Conservation (phyloP, 64 coral and sea anemone species). For the Exaiptasia diaphana region DNA sequence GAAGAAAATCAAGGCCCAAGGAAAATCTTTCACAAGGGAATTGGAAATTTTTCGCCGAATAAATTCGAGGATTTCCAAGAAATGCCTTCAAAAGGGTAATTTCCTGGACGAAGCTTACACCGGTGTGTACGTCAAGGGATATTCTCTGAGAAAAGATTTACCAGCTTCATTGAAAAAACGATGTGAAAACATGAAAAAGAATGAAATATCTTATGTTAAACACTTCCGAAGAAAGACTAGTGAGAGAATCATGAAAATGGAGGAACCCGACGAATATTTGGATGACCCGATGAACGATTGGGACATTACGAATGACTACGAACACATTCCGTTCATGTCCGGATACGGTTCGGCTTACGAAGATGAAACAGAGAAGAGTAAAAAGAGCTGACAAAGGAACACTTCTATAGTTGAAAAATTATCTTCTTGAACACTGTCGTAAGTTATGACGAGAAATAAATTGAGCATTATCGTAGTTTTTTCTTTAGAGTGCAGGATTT, state of each 20-base stretch:
- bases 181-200: conserved; percentile 78
- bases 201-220: conserved; percentile 86
- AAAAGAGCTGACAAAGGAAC: neutral
- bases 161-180: conserved; percentile 13
- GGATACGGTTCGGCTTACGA: neutral
- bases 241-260: conserved; percentile 11
- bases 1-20: conserved; percentile 56
- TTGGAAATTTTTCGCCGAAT: conserved; percentile 56
- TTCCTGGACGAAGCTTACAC: conserved; percentile 76
- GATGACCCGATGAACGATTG: conserved; percentile 85
- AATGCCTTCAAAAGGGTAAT: conserved; percentile 54
- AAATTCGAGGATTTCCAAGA: conserved; percentile 44
- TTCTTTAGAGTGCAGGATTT: neutral
- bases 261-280: conserved; percentile 79
- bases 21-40: conserved; percentile 64
- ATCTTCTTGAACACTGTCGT: too few relatives aligned
- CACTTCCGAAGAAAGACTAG: conserved; percentile 56
- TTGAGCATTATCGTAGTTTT: neutral
- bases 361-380: neutral
- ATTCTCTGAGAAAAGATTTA: conserved; percentile 46
- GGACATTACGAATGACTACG: conserved; percentile 58
- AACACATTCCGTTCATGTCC: conserved; percentile 58
- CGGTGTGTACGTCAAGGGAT: conserved; percentile 83
- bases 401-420: too few relatives aligned
- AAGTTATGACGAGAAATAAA: too few relatives aligned